Evolutionary conservation across 1,140 invertebrate species (phyloP), one percentile per base, ranked within the genome.

Genomic region (Vanessa tameamea): DNA sequence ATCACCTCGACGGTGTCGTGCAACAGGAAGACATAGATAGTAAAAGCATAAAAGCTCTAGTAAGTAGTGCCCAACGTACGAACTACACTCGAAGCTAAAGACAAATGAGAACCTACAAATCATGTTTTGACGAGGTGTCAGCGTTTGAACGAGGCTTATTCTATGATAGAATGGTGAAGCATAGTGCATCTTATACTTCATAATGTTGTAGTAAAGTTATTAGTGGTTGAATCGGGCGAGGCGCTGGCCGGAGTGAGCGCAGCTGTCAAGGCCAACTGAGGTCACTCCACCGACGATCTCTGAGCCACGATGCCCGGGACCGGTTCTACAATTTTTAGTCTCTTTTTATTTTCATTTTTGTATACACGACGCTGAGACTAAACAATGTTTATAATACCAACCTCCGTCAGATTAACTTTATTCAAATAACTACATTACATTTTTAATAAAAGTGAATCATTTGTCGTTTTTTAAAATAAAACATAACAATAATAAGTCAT

Each of bases 261-360:
- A 88, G 87, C 89, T 91, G 90, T 90, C 90, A 91, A 91, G 91
- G 91, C 91, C 91, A 91, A 91, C 83, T 83, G 88, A 90, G 89
- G 89, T 92, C 91, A 92, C 78, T 92, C 88, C 89, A 81, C 91
- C 91, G 88, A 87, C 89, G 88, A 88, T 89, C 89, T 90, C 87
- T 85, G 82, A 85, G 89, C 89, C 87, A 86, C 89, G 86, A 82
- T 89, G 83, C 87, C 84, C 81, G 84, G 57, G 88, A 92, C 91
- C 91, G 91, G 91, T 92, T 92, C 88, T 88, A 92, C 88, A 89
- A 92, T 92, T 91, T 92, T 92, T 89, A 91, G 85, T 87, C 85
- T 90, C 87, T 92, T 92, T 92, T 91, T 91, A 91, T 91, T 91
- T 92, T 92, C 90, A 91, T 92, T 92, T 91, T 92, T 91, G 89